Percentiles rank a stretch among this genome's conserved stretches.
These are phyloP conservation scores for Denticeps clupeoides DNA, from an alignment of 2,797 vertebrate species.

Conservation along the genomic window DNA sequence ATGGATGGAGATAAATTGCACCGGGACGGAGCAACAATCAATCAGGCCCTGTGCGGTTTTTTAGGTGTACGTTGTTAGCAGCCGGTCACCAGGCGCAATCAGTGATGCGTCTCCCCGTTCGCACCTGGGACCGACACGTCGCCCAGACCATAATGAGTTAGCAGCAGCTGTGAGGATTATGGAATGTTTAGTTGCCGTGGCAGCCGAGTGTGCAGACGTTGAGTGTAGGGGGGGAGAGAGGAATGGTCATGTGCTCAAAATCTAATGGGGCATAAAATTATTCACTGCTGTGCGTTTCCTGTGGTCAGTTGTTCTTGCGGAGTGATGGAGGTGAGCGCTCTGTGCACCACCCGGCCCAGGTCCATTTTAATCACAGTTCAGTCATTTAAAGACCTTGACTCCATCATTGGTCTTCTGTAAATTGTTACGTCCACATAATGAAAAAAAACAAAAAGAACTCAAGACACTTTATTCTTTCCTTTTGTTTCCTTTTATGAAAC, in stretches of 20 bases:
- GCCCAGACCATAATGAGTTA: conserved; percentile 4
- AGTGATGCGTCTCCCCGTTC: background rate
- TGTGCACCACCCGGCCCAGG: too few species aligned
- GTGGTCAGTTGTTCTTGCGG: background rate
- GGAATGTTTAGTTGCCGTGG: conserved; percentile 1
- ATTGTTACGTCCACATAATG: too few species aligned
- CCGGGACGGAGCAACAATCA: too few species aligned
- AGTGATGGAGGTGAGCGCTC: too few species aligned
- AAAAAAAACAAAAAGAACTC: too few species aligned
- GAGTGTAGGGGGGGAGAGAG: conserved; percentile 1
- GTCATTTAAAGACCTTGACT: too few species aligned
- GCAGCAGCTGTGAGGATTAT: conserved; percentile 4
- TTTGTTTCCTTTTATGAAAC: too few species aligned
- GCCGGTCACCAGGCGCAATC: background rate
- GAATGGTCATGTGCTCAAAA: conserved; percentile 1
- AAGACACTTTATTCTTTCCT: too few species aligned
- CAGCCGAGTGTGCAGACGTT: background rate
- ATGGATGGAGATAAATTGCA: too few species aligned
- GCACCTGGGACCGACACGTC: conserved; percentile 1
- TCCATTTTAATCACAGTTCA: background rate
- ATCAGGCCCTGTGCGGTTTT: too few species aligned
- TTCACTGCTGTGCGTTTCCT: background rate
- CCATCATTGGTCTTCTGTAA: too few species aligned
- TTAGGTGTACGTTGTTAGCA: too few species aligned
- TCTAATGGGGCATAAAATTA: background rate